Evolutionary conservation across 2,888 invertebrate species (phyloP).

Genomic region (Glyphotaelius pellucidus): DNA sequence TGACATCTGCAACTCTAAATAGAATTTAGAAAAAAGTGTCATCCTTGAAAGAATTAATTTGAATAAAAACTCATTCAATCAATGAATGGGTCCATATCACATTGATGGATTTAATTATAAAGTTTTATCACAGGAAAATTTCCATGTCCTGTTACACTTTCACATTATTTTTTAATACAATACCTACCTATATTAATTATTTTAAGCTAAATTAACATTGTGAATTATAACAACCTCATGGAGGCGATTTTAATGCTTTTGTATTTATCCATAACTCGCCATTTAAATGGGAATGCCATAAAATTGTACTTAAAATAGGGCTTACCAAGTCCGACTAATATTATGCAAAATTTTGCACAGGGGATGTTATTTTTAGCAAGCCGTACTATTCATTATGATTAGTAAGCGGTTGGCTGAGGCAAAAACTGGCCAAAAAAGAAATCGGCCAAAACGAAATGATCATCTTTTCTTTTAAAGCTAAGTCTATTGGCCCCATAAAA

Average conservation of each 20-base stretch:
- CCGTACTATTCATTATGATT: neutral
- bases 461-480: too few species aligned
- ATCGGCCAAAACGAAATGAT: too few species aligned
- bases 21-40: slow-evolving; percentile 30
- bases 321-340: neutral
- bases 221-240: neutral
- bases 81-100: slow-evolving; percentile 29
- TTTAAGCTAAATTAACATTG: neutral
- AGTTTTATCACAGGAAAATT: neutral
- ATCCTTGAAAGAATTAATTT: neutral
- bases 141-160: neutral
- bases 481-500: too few species aligned
- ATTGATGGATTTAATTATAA: neutral
- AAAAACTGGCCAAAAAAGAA: too few species aligned
- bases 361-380: neutral
- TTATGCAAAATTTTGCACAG: neutral
- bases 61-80: slow-evolving; percentile 37
- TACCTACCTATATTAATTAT: neutral
- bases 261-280: neutral
- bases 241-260: neutral
- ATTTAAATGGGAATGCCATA: neutral
- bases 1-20: slow-evolving; percentile 35
- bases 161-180: neutral
- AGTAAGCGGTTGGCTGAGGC: too few species aligned
- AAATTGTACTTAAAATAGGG: neutral